phyloP scores from a whole-genome alignment of 2,113 vertebrate genomes.

The Myiopsitta monachus region DNA sequence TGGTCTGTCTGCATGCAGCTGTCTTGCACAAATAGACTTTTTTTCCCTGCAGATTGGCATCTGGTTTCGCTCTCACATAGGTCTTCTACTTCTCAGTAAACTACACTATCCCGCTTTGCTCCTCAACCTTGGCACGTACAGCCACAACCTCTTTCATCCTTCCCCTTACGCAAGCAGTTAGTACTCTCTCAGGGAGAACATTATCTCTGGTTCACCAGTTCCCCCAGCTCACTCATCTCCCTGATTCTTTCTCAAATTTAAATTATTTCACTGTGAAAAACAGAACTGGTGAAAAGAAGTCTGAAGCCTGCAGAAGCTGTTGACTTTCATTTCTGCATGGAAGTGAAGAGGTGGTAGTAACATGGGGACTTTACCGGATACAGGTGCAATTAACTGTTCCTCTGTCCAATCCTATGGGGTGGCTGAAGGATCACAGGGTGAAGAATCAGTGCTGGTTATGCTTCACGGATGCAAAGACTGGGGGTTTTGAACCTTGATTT shows the following conservation, averaged over 20 bases:
- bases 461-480: not conserved
- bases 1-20: not conserved
- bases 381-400: not conserved
- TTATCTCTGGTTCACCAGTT: not conserved
- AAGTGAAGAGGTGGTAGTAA: not conserved
- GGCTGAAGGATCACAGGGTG: not conserved
- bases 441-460: not conserved
- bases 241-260: not conserved
- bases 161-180: not conserved
- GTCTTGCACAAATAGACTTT: not conserved
- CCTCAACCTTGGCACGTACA: rapidly evolving
- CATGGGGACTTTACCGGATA: rapidly evolving
- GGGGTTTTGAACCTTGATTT: not conserved
- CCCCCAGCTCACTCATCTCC: not conserved
- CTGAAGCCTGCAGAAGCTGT: not conserved
- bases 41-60: not conserved
- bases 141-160: not conserved
- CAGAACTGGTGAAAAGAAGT: not conserved
- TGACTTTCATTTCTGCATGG: not conserved
- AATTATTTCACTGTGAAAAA: not conserved
- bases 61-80: rapidly evolving
- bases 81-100: not conserved
- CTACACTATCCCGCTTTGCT: not conserved
- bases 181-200: not conserved
- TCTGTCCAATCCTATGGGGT: not conserved